Percentiles rank a stretch among this genome's conserved stretches.
These are phyloP conservation scores for Laticauda colubrina DNA, from an alignment of 2,113 vertebrate genomes.

Conservation along the genomic window DNA sequence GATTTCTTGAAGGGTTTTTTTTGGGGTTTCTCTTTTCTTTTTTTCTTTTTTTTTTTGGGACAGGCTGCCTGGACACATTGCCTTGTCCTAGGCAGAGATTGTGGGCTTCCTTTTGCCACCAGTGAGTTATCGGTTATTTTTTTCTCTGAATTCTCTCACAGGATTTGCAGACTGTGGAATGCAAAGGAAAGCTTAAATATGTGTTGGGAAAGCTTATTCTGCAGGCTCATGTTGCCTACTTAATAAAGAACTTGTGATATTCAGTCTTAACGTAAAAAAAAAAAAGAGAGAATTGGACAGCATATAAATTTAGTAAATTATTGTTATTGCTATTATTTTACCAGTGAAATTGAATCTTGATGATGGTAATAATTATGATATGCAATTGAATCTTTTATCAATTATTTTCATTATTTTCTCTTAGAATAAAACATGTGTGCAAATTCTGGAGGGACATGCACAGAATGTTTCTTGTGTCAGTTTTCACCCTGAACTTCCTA, in stretches of 20 bases:
- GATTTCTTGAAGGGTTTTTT: background rate
- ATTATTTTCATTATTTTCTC: constrained; percentile 1
- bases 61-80: background rate
- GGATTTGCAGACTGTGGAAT: background rate
- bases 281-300: background rate
- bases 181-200: background rate
- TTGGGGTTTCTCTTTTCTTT: no score
- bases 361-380: background rate
- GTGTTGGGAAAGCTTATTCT: background rate
- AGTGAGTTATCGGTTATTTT: background rate
- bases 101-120: background rate
- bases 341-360: background rate
- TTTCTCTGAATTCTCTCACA: background rate
- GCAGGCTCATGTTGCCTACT: background rate
- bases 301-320: background rate
- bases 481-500: constrained; percentile 96
- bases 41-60: background rate
- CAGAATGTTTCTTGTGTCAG: constrained; percentile 98
- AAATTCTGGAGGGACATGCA: constrained; percentile 95
- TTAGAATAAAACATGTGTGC: constrained; percentile 97
- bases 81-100: background rate
- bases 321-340: background rate
- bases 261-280: background rate
- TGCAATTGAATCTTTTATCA: background rate
- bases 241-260: constrained; percentile 41